These are phyloP conservation scores for Eremophila alpestris DNA, from an alignment of 2,797 vertebrate species.

Conservation along the genomic window DNA sequence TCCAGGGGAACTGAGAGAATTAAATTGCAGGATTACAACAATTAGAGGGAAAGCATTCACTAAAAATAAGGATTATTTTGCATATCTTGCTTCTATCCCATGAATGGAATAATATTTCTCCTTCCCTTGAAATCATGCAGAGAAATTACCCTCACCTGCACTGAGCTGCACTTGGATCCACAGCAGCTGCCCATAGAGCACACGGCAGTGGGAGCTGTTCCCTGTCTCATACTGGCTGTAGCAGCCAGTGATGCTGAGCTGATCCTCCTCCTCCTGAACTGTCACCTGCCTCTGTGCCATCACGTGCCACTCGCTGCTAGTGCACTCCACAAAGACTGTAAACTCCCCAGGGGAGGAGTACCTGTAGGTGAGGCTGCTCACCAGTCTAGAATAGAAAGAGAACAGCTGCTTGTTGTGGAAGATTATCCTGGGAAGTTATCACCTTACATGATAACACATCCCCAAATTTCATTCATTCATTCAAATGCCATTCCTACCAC, in stretches of 20 bases:
- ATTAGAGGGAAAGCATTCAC: neutral
- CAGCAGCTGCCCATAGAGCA: slow-evolving; percentile 72
- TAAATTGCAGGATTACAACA: neutral
- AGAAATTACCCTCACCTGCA: slow-evolving; percentile 76
- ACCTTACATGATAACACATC: fast-evolving
- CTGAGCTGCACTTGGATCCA: slow-evolving; percentile 82
- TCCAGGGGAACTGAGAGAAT: neutral
- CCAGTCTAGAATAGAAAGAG: slow-evolving; percentile 14
- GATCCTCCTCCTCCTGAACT: slow-evolving; percentile 78
- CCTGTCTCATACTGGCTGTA: slow-evolving; percentile 75
- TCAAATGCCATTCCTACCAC: neutral
- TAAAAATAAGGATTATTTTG: neutral
- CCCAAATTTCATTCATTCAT: neutral
- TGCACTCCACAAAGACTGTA: slow-evolving; percentile 87
- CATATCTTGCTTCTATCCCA: neutral
- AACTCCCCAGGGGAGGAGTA: slow-evolving; percentile 85
- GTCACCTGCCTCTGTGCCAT: slow-evolving; percentile 83
- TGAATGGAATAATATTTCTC: neutral
- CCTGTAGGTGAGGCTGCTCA: slow-evolving; percentile 82
- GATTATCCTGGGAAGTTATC: neutral
- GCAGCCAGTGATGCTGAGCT: slow-evolving; percentile 79
- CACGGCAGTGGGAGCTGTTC: slow-evolving; percentile 76
- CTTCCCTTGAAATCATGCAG: neutral
- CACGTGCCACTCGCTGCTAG: slow-evolving; percentile 91
- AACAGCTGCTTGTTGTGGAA: neutral